Conservation (phyloP, 2,888 invertebrate species). For the Athripsodes cinereus region DNA sequence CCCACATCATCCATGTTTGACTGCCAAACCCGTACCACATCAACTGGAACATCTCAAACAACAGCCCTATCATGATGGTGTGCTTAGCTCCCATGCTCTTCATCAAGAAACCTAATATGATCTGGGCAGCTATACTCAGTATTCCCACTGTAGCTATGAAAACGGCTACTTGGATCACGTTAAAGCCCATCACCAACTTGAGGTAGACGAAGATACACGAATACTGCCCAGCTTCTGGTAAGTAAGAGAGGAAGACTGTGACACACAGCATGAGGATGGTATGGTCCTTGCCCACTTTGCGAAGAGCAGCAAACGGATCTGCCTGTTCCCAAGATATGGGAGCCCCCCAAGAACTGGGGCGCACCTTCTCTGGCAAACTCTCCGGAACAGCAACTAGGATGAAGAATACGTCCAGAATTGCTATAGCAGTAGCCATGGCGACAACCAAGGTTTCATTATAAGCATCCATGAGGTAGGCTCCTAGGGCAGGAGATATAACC, state of each 20-base stretch:
- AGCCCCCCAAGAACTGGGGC: conserved; percentile 73
- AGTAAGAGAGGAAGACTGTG: conserved; percentile 94
- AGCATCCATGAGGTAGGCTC: conserved; percentile 79
- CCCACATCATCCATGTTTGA: conserved; percentile 99
- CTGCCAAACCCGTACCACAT: conserved; percentile 98
- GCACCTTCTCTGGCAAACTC: conserved; percentile 88
- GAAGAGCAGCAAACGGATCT: conserved; percentile 91
- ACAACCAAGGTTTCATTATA: conserved; percentile 86
- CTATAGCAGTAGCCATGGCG: conserved; percentile 91
- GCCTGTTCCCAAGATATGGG: conserved; percentile 97
- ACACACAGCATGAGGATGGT: conserved; percentile 95
- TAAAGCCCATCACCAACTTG: conserved; percentile 95
- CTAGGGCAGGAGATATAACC: conserved; percentile 96
- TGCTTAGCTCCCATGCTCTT: conserved; percentile 86
- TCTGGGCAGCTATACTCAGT: conserved; percentile 92
- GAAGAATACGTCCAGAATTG: conserved; percentile 94
- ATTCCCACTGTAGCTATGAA: conserved; percentile 97
- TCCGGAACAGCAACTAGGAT: conserved; percentile 98
- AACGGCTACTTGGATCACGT: conserved; percentile 89
- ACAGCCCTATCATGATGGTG: conserved; percentile 93
- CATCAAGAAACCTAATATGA: conserved; percentile 78
- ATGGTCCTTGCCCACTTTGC: conserved; percentile 90
- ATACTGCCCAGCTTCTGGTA: conserved; percentile 98
- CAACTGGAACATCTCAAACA: conserved; percentile 95
- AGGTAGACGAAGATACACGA: conserved; percentile 99